phyloP scores from a whole-genome alignment of 2,888 invertebrate genomes.

The Leucophora obtusa region DNA sequence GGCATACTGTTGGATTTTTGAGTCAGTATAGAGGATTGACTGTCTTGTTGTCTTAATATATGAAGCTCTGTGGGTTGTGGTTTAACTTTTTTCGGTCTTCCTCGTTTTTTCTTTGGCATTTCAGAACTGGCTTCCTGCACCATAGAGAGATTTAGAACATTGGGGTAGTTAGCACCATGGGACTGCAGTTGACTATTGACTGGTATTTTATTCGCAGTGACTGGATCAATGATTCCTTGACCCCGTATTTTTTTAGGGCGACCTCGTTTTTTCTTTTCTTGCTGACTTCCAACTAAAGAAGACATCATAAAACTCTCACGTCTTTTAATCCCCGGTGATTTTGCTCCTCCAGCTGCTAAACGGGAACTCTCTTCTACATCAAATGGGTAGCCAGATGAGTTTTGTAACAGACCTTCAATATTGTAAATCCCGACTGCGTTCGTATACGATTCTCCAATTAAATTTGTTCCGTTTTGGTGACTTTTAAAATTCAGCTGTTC shows the following conservation, averaged over 20 bases:
- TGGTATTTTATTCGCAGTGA: slow-evolving; percentile 78
- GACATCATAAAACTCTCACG: slow-evolving; percentile 46
- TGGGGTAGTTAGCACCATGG: slow-evolving; percentile 79
- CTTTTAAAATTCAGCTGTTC: slow-evolving; percentile 79
- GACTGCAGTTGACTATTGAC: slow-evolving; percentile 54
- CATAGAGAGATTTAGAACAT: slow-evolving; percentile 73
- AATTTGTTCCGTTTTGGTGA: slow-evolving; percentile 20
- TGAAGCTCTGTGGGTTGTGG: slow-evolving; percentile 71
- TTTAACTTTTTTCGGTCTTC: slow-evolving; percentile 91
- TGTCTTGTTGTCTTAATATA: slow-evolving; percentile 75
- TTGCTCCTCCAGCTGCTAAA: slow-evolving; percentile 31
- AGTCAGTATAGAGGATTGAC: slow-evolving; percentile 79
- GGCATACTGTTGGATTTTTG: slow-evolving; percentile 70
- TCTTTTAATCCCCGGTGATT: slow-evolving; percentile 24
- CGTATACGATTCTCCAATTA: slow-evolving; percentile 18
- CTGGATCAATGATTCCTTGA: slow-evolving; percentile 80
- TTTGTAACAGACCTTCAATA: slow-evolving; percentile 34
- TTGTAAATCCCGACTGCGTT: slow-evolving; percentile 25
- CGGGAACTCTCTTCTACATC: slow-evolving; percentile 32
- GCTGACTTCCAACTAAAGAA: slow-evolving; percentile 71
- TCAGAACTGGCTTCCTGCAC: slow-evolving; percentile 76
- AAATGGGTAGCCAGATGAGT: slow-evolving; percentile 33
- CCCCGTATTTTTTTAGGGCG: slow-evolving; percentile 86
- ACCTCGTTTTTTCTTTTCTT: slow-evolving; percentile 92
- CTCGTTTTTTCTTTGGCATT: slow-evolving; percentile 91